Conservation (phyloP, 53 echinoderm and acorn worm species). For the Glandiceps talaboti region DNA sequence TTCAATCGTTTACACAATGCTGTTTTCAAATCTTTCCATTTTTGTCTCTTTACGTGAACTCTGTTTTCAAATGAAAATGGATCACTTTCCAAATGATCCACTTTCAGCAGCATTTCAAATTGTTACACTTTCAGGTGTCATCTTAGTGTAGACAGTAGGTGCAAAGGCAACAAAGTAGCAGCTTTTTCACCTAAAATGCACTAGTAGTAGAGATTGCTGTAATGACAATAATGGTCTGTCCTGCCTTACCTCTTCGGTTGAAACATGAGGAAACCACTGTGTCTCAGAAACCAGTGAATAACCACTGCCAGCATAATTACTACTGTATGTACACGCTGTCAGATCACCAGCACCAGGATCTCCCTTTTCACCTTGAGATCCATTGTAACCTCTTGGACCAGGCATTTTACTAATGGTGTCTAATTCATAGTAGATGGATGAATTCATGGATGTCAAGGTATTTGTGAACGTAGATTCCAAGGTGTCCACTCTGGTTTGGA, state of each 20-base stretch:
- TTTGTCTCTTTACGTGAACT: too few relatives aligned
- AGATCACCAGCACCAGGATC: constrained; percentile 33
- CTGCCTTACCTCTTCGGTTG: too few relatives aligned
- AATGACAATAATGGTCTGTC: too few relatives aligned
- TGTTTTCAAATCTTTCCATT: too few relatives aligned
- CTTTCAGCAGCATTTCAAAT: too few relatives aligned
- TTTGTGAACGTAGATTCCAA: constrained; percentile 1
- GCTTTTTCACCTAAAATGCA: background rate
- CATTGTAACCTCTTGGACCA: constrained; percentile 63
- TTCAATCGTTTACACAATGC: too few relatives aligned
- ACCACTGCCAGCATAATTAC: constrained; percentile 1
- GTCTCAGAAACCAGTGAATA: background rate
- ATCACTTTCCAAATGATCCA: too few relatives aligned
- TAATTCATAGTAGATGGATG: constrained; percentile 40
- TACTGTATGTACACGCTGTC: constrained; percentile 27
- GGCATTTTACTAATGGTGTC: constrained; percentile 62
- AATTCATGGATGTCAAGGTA: constrained; percentile 21
- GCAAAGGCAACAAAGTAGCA: too few relatives aligned
- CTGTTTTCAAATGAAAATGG: too few relatives aligned
- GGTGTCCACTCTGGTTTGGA: background rate
- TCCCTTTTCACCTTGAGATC: constrained; percentile 35
- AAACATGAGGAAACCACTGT: background rate
- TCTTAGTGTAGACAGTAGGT: too few relatives aligned
- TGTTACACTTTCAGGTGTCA: too few relatives aligned
- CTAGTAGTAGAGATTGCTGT: too few relatives aligned